Percentiles rank a stretch among this genome's conserved stretches.
Conservation (phyloP, 2,113 vertebrate species). For the Melierax canorus region DNA sequence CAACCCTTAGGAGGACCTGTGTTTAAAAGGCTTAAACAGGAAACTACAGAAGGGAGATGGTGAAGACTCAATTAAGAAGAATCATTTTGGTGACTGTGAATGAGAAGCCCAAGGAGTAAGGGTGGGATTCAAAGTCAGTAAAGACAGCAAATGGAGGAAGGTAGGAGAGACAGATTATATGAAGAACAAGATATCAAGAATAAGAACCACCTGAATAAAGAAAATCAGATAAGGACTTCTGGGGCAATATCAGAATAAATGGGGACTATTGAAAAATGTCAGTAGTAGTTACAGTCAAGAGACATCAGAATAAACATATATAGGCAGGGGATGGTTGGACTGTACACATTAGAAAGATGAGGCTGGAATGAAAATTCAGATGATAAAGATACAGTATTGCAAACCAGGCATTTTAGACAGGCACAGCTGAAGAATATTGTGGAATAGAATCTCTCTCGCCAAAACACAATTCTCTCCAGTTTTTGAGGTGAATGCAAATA, state of each 20-base stretch:
- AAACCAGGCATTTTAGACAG: neutral
- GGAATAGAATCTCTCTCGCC: neutral
- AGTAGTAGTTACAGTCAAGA: neutral
- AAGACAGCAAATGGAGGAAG: neutral
- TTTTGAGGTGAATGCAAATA: neutral
- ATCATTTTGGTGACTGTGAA: neutral
- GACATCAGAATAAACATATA: neutral
- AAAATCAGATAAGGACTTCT: neutral
- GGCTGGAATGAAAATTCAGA: neutral
- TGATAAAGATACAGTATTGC: neutral
- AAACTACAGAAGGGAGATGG: neutral
- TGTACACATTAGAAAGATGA: neutral
- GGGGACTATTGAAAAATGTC: neutral
- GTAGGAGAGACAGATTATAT: neutral
- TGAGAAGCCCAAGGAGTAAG: neutral
- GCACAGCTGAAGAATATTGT: neutral
- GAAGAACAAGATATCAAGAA: neutral
- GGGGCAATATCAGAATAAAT: neutral
- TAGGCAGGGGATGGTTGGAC: neutral
- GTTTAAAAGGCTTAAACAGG: neutral
- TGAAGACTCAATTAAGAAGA: neutral
- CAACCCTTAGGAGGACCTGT: rapidly evolving
- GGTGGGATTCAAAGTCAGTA: neutral
- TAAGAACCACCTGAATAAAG: neutral
- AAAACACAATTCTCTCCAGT: neutral